Base-by-base conservation (phyloP, 1,140 invertebrate genomes). In the Camponotus vicinus region DNA sequence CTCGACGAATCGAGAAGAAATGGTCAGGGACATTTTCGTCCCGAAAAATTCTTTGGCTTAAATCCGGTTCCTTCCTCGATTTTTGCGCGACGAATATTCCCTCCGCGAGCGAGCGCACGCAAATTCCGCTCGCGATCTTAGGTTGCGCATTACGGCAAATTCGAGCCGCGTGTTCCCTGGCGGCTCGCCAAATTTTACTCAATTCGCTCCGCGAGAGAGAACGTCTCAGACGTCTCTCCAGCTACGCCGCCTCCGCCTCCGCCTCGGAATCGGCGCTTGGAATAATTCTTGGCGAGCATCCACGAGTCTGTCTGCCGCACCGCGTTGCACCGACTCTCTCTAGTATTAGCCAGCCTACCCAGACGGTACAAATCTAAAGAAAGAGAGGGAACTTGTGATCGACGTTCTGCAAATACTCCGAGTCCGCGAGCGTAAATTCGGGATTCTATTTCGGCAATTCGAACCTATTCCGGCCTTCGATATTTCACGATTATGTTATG, bases 241-340 rank as follows among this genome's bases (percentile, higher is more conserved):
- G 63, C 42, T 59, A n/a, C 45, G 63, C 55, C 45, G 27, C 63
- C 70, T 75, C 61, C 45, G 27, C 63, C 70, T 75, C 61, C 71
- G 32, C 76, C 45, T 79, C 27, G 63, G 63, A 45, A 52, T 57
- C 73, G 77, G 64, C 15, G 49, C 63, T 67, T 78, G 77, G 64
- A 85, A 69, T 67, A 79, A 85, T 80, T 85, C 73, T 85, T 69
- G 76, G 61, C 63, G 27, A 11, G 69, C 21, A 42, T 67, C 77
- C 84, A 59, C 64, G 61, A 57, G 75, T 73, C 37, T 32, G 37
- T 67, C 77, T 85, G 64, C n/a, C 40, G 61, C 63, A 52, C n/a
- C 40, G 61, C 63, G 21, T n/a, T 45, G 59, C 59, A 78, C 15
- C 61, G 45, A 52, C 7, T 77, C 9, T 67, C 57, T 63, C 73